Base-by-base conservation (phyloP, 2,113 vertebrate genomes). In the Phyllopteryx taeniolatus region DNA sequence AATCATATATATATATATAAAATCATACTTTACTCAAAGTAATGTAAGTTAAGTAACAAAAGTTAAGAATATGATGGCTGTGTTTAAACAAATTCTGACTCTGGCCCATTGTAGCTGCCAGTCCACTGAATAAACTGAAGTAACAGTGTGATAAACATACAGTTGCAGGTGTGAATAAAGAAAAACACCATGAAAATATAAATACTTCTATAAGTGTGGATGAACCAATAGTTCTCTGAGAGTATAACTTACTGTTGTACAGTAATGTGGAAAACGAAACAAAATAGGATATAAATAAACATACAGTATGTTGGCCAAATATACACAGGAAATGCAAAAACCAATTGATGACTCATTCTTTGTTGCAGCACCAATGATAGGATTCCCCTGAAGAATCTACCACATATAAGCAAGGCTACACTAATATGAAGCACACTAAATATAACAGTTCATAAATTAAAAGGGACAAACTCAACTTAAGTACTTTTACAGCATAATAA, bases 381-480 rank as follows among this genome's bases (percentile, higher is more conserved):
- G 80, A 84, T 85, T 85, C 88, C 89, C 84, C 84, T 87, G 87
- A 88, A 81, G 90, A 88, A 79, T 89, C 92, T 89, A 87, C 88
- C 92, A 86, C 83, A 91, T 79, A 85, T 83, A 83, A 90, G 78
- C 85, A 83, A 90, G 91, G 90, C 89, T 93, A 90, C 73, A 82
- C 80, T 83, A 83, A 84, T 78, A 84, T 87, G 88, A 84, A 78
- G 79, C 83, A 80, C 89, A 88, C 89, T 70, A 90, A 92, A 91
- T 88, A 91, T 88, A 85, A 87, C 90, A 90, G 89, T 92, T 95
- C 90, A 94, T 99, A 98, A 98, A 98, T 99, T 96, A 96, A 81
- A 89, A 89, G 85, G 92, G 91, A 94, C 86, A 92, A 91, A 92
- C 92, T 93, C 86, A 90, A 93, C 92, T 92, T 79, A 93, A 92